Base-by-base conservation (phyloP, 2,113 vertebrate genomes). In the Edolisoma coerulescens region DNA sequence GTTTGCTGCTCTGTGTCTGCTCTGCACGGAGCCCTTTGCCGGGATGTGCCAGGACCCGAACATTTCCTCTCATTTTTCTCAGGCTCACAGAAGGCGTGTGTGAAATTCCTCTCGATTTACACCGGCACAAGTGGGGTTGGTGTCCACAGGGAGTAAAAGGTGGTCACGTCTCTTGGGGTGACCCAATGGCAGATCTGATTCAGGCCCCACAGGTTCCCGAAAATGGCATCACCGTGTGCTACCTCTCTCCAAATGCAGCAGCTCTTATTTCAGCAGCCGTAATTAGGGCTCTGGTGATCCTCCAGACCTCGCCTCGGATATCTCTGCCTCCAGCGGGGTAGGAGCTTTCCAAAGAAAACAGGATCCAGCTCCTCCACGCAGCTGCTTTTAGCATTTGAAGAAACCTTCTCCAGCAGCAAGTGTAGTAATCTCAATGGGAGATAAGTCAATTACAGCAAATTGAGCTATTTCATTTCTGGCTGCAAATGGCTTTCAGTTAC, bases 401-500 rank as follows among this genome's bases (percentile, higher is more conserved):
- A 97, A 98, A 97, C 92, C 95, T 95, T 89, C 96, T 98, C 95
- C 96, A 89, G 97, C 97, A 98, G 97, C 95, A 97, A 98, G 97
- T 89, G 97, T 85, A 97, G 77, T 93, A 96, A 96, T 98, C 97
- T 98, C 98, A 97, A 97, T 98, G 98, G 98, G 98, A 98, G 97
- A 98, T 97, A 97, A 98, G 98, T 98, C 98, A 98, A 98, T 98
- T 98, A 98, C 96, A 97, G 98, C 97, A 98, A 98, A 98, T 98
- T 98, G 98, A 98, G 98, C 98, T 98, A 98, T 98, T 98, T 98
- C 97, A 98, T 98, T 98, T 98, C 97, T 76, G 97, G 91, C 97
- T 98, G 98, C 97, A 98, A 98, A 98, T 98, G 97, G 97, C 97
- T 98, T 98, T 98, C 98, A 98, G 98, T 98, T 98, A 98, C 97